Evolutionary conservation across 2,888 invertebrate genomes (phyloP), one percentile per base, ranked within the genome.

Genomic region (Pheosia gnoma): DNA sequence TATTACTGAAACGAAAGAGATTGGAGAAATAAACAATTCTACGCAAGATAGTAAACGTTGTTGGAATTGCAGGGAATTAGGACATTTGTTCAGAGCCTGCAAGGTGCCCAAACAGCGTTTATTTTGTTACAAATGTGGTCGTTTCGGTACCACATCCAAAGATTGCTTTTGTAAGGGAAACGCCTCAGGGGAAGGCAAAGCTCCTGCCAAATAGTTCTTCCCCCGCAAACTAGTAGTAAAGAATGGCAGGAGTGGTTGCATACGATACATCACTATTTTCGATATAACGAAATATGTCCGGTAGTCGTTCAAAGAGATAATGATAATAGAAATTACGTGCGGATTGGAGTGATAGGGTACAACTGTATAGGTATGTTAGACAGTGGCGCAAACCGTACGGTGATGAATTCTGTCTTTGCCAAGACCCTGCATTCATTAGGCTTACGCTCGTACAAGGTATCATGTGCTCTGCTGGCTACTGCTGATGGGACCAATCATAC

Each of bases 211-310:
- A 49, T 51, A 59, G 36, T 25, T 36, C 38, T 54, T 59, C 47
- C 58, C 56, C 47, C 57, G 39, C 41, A 55, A 25, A 53, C 49
- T 37, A 38, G 59, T 55, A 38, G 47, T 38, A 47, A 57, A n/a
- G 67, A 64, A 37, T 67, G 68, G 65, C 68, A 65, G 63, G 57
- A 62, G 5, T 68, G 68, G 68, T 41, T 65, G n/a, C 5, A 49
- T 4, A 38, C 52, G 11, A 55, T 68, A 49, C 45, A 51, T 8
- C 43, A 60, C 25, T 60, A 39, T 25, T 55, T 60, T 37, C 37
- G 6, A 45, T 25, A 41, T 36, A 41, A 45, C 36, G 57, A 57
- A 57, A 36, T 57, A 13, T 45, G 36, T 10, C 57, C 57, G 36
- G 57, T 57, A 37, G 57, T 57, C 7, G 10, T 57, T 5, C 45